Conservation (phyloP, 2,113 vertebrate species). For the Thomomys bottae region DNA sequence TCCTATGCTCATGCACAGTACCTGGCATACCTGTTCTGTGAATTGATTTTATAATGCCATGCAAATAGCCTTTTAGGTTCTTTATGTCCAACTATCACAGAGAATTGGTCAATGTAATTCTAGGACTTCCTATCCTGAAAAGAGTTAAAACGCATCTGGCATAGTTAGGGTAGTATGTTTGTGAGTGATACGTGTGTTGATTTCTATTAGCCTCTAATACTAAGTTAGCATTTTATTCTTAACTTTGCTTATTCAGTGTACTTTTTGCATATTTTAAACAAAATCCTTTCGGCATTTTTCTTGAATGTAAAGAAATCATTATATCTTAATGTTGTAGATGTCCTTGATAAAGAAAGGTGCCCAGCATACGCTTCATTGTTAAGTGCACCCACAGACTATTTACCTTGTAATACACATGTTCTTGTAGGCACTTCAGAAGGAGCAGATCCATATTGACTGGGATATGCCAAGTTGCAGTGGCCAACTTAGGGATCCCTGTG, state of each 20-base stretch:
- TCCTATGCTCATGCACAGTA: background rate
- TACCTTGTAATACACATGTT: background rate
- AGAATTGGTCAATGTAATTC: background rate
- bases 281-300: background rate
- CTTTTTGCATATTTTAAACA: slow-evolving; percentile 21
- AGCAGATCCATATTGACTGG: background rate
- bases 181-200: background rate
- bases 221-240: background rate
- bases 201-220: background rate
- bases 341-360: slow-evolving; percentile 20
- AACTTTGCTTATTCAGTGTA: background rate
- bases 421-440: background rate
- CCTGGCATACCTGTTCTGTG: background rate
- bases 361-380: background rate
- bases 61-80: background rate
- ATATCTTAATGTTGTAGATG: background rate
- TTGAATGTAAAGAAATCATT: slow-evolving; percentile 7
- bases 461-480: background rate
- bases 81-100: background rate
- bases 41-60: background rate
- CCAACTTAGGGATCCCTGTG: background rate
- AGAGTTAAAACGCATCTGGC: background rate
- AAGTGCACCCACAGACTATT: background rate
- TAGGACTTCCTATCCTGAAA: background rate
- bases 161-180: background rate